Conservation (phyloP, 2,888 invertebrate species). For the Drosophila yooni region DNA sequence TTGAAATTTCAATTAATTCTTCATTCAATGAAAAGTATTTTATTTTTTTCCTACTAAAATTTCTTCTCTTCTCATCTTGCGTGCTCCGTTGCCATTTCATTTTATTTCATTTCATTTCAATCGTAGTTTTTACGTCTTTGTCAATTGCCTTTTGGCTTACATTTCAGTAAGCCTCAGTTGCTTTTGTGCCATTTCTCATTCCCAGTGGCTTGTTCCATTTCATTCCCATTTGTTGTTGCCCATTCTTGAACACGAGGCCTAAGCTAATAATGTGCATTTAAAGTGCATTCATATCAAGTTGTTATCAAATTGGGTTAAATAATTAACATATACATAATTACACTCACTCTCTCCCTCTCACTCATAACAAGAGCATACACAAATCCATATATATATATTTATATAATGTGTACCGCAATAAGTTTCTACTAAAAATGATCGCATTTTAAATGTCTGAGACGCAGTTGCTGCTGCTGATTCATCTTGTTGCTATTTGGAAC, state of each 20-base stretch:
- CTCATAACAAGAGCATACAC: background rate
- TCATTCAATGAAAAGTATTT: background rate
- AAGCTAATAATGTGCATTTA: background rate
- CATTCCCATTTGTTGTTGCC: background rate
- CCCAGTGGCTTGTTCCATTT: background rate
- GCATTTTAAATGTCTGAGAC: constrained; percentile 52
- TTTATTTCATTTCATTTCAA: constrained; percentile 1
- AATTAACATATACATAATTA: constrained; percentile 62
- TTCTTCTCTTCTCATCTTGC: background rate
- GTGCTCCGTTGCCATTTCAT: constrained; percentile 14
- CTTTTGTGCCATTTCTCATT: background rate
- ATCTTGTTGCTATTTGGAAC: constrained; percentile 54
- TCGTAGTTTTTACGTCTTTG: background rate
- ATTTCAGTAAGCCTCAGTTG: background rate
- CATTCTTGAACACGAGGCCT: background rate
- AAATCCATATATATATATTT: constrained; percentile 6
- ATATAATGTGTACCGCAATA: constrained; percentile 5
- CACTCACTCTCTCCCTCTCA: constrained; percentile 11
- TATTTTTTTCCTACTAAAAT: background rate
- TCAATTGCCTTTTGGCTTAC: background rate
- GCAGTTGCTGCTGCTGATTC: constrained; percentile 47
- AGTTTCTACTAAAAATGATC: constrained; percentile 50
- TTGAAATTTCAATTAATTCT: constrained; percentile 9
- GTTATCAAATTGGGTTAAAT: constrained; percentile 56
- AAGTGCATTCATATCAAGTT: constrained; percentile 29